A percentile compares a stretch with the other conserved stretches of the same genome.
Conservation (phyloP, 2,797 vertebrate species). For the Clarias fuscus region DNA sequence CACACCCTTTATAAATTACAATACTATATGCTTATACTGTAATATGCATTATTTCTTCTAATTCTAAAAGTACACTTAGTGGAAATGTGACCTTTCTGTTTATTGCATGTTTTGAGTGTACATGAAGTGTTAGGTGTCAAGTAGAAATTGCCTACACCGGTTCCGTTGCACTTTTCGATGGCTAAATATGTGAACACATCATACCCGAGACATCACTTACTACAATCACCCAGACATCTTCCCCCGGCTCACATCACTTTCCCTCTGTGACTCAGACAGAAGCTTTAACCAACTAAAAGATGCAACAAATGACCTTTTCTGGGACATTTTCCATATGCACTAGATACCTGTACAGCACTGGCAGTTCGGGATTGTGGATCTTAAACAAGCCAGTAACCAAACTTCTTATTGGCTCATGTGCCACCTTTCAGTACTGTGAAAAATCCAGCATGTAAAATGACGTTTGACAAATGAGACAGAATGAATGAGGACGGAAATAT, state of each 20-base stretch:
- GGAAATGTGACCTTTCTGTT: background rate
- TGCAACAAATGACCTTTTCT: conserved; percentile 27
- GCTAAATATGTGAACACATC: conserved; percentile 12
- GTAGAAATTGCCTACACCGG: background rate
- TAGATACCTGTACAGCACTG: background rate
- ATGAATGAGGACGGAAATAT: conserved; percentile 13
- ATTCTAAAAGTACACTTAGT: background rate
- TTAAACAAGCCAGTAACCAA: conserved; percentile 10
- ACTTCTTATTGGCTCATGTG: background rate
- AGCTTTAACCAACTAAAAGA: conserved; percentile 22
- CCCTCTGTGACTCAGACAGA: conserved; percentile 12
- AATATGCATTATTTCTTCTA: background rate
- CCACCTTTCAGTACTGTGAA: background rate
- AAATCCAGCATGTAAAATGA: background rate
- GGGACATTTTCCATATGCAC: conserved; percentile 14
- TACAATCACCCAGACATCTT: conserved; percentile 18
- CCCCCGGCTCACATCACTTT: background rate
- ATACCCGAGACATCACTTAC: conserved; percentile 13
- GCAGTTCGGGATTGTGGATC: background rate
- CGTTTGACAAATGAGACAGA: background rate
- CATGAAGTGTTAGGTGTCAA: background rate
- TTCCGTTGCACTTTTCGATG: background rate
- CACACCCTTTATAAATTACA: background rate
- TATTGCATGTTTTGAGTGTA: background rate
- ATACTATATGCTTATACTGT: background rate